Evolutionary conservation across 2,888 invertebrate genomes (phyloP), one percentile per base, ranked within the genome.

Genomic region (Thereva nobilitata): DNA sequence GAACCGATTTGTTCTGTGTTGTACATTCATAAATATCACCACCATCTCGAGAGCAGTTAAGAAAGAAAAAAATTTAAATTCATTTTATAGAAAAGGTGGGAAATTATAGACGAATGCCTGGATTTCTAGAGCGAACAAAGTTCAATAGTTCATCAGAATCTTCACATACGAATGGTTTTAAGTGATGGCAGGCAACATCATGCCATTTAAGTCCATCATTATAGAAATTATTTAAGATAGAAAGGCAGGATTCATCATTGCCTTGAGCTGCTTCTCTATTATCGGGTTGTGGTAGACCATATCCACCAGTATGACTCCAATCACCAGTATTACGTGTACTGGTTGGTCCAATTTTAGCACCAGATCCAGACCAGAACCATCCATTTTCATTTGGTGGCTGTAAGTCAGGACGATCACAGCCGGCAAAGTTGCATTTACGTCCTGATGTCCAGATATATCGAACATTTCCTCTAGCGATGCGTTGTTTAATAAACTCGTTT

Each of bases 311-410:
- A 76, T 84, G 84, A 73, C 92, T 93, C 94, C 94, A 94, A 79
- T 93, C 94, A 45, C 94, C 94, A 68, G 93, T 89, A 82, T 92
- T 93, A 71, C 93, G 87, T 79, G 93, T 92, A 41, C 89, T 89
- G 64, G 94, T 94, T 69, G 93, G 88, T 53, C 94, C 93, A 77
- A 94, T 92, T 83, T 94, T 94, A 70, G 91, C 93, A 40, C 94
- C 94, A 6, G 93, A 93, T 71, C 93, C 94, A 5, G 92, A 93
- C 94, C 94, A 95, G 86, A 95, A 95, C 94, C 94, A 95, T 66
- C 92, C 92, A 80, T 92, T 91, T 73, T 91, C 86, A 77, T 90
- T 91, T 69, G 91, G 87, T n/a, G 92, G 92, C 81, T 91, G 91
- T 75, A 92, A 83, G 80, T 92, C 92, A 55, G 88, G 82, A 65